Percentiles rank a stretch among this genome's conserved stretches.
phyloP scores from a whole-genome alignment of 2,113 vertebrate species.

The Lepus europaeus region DNA sequence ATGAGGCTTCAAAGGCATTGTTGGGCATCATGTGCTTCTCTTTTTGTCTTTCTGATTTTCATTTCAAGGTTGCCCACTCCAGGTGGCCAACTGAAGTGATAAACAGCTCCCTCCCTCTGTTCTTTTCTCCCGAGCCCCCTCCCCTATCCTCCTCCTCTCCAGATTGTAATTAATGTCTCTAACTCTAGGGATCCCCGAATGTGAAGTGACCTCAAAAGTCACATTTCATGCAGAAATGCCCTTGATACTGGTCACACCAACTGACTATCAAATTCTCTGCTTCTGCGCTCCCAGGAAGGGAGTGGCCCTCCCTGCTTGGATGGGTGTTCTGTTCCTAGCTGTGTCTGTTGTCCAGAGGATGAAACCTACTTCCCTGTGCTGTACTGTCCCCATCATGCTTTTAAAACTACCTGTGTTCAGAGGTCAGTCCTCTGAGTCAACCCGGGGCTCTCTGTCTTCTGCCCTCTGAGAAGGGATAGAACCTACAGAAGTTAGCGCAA shows the following conservation, averaged over 20 bases:
- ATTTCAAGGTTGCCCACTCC: constrained; percentile 39
- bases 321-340: background rate
- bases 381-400: accelerated
- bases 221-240: background rate
- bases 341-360: background rate
- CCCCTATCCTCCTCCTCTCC: background rate
- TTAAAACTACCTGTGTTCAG: background rate
- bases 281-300: background rate
- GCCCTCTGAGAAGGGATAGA: background rate
- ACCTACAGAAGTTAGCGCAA: background rate
- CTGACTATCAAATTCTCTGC: background rate
- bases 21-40: background rate
- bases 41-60: constrained; percentile 52
- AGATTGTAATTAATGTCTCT: background rate
- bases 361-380: background rate
- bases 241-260: background rate
- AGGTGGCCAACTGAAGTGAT: background rate
- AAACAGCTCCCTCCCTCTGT: background rate
- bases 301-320: background rate
- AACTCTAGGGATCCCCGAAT: background rate
- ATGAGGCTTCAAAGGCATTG: constrained; percentile 16
- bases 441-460: background rate
- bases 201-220: background rate
- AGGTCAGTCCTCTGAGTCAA: background rate
- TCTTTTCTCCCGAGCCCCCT: background rate